Conservation (phyloP, 2,888 invertebrate genomes). For the Pandemis heparana region DNA sequence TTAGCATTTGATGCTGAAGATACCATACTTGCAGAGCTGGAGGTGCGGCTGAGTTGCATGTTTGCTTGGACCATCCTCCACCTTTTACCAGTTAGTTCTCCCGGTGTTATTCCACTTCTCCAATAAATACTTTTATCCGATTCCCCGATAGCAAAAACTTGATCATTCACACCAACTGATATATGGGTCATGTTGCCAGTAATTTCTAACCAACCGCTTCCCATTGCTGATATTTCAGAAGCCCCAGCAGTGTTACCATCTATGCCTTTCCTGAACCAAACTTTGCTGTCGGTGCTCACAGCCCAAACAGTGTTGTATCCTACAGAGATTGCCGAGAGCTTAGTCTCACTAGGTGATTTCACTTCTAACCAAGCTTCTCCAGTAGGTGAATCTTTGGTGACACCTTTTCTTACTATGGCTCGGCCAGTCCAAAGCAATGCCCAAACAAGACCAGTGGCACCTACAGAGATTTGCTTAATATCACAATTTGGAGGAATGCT, state of each 20-base stretch:
- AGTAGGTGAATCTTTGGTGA: slow-evolving; percentile 91
- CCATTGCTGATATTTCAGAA: slow-evolving; percentile 91
- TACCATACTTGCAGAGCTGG: slow-evolving; percentile 91
- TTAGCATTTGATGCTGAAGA: slow-evolving; percentile 87
- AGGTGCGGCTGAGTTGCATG: slow-evolving; percentile 93
- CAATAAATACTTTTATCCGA: slow-evolving; percentile 93
- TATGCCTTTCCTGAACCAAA: slow-evolving; percentile 94
- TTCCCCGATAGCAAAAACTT: slow-evolving; percentile 94
- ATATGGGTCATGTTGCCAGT: slow-evolving; percentile 93
- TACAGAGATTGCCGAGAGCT: slow-evolving; percentile 91
- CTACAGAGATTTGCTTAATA: slow-evolving; percentile 94
- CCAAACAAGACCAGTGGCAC: slow-evolving; percentile 95
- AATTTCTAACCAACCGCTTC: slow-evolving; percentile 96
- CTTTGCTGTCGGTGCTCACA: slow-evolving; percentile 92
- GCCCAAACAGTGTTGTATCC: slow-evolving; percentile 93
- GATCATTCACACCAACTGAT: slow-evolving; percentile 95
- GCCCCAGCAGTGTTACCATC: slow-evolving; percentile 89
- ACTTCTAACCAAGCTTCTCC: slow-evolving; percentile 93
- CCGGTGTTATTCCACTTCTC: slow-evolving; percentile 90
- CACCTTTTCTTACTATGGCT: slow-evolving; percentile 92
- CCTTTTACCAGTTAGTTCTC: slow-evolving; percentile 94
- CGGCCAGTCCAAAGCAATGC: slow-evolving; percentile 93
- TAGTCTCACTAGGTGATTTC: slow-evolving; percentile 89
- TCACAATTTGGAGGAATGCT: slow-evolving; percentile 92
- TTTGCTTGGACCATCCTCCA: slow-evolving; percentile 94